These are phyloP conservation scores for Aphaenogaster floridana DNA, from an alignment of 1,140 invertebrate genomes.

Conservation along the genomic window DNA sequence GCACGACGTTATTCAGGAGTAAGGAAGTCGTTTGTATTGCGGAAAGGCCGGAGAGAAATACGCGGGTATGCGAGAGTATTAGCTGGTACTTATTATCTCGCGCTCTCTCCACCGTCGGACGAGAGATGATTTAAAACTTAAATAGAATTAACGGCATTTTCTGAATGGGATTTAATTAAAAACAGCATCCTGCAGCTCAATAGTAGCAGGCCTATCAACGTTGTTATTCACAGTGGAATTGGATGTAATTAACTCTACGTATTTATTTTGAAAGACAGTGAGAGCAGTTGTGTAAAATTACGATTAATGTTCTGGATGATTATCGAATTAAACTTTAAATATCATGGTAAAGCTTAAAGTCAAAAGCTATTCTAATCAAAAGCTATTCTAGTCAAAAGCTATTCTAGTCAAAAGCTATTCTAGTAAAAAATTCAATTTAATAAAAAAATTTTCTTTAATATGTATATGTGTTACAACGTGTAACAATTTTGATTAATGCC, in stretches of 20 bases:
- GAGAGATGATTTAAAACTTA: constrained; percentile 48
- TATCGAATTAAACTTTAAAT: constrained; percentile 12
- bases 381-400: not conserved
- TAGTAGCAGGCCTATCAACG: not conserved
- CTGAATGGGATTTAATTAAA: constrained; percentile 44
- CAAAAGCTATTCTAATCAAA: constrained; percentile 3
- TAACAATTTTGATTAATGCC: no score
- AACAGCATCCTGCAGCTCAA: constrained; percentile 32
- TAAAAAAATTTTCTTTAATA: not conserved
- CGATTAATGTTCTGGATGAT: not conserved
- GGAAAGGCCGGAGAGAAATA: constrained; percentile 30
- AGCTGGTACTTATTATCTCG: constrained; percentile 30
- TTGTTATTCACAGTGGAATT: constrained; percentile 34
- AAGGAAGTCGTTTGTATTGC: constrained; percentile 62
- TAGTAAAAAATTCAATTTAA: constrained; percentile 6
- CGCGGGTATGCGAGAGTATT: constrained; percentile 35
- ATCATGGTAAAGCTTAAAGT: not conserved
- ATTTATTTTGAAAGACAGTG: not conserved
- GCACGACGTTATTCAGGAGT: constrained; percentile 54
- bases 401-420: constrained; percentile 29
- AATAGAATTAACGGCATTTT: constrained; percentile 44
- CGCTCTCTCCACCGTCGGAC: not conserved
- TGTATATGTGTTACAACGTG: no score
- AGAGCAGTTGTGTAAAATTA: not conserved
- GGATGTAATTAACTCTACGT: not conserved